Conservation (phyloP, 2,797 vertebrate genomes). For the Nannoperca australis region DNA sequence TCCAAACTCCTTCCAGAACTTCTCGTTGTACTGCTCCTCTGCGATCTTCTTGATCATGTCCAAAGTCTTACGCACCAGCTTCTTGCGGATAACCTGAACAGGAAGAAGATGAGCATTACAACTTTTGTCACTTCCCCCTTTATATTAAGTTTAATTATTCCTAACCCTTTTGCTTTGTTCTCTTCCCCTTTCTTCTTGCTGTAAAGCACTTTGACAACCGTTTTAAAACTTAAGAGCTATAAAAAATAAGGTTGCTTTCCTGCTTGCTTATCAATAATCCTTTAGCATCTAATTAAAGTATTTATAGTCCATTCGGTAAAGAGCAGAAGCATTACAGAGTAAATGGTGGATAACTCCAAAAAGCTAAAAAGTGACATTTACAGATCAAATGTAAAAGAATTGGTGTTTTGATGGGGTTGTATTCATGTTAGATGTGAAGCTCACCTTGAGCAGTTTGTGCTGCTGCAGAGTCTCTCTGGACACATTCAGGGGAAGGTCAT, state of each 20-base stretch:
- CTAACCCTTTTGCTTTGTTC: not conserved
- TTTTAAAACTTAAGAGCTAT: not conserved
- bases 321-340: not conserved
- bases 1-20: conserved; percentile 99
- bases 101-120: not conserved
- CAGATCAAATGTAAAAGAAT: not conserved
- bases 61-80: conserved; percentile 97
- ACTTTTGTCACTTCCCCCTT: not conserved
- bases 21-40: conserved; percentile 96
- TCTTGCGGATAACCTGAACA: conserved; percentile 96
- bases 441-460: conserved; percentile 97
- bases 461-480: conserved; percentile 99
- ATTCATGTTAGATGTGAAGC: not conserved
- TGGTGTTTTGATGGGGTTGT: not conserved
- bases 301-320: not conserved
- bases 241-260: not conserved
- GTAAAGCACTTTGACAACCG: not conserved
- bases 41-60: conserved; percentile 99
- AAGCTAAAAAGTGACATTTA: not conserved
- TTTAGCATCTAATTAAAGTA: not conserved
- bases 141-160: not conserved
- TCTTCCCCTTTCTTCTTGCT: not conserved
- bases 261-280: not conserved
- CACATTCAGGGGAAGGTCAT: conserved; percentile 97
- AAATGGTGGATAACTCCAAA: not conserved